phyloP scores from a whole-genome alignment of 1,140 invertebrate species.

The Proales similis region DNA sequence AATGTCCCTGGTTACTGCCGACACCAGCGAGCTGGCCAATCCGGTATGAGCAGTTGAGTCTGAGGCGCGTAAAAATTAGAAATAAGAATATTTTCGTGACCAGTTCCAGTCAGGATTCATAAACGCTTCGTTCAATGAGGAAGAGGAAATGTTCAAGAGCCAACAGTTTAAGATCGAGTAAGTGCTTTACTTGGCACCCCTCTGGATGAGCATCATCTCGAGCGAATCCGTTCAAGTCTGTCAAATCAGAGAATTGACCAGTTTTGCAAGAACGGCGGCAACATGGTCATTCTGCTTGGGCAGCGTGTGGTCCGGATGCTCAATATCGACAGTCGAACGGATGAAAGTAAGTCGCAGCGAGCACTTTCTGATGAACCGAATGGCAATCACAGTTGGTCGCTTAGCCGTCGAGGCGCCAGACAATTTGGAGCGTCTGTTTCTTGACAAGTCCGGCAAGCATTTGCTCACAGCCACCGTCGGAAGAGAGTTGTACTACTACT shows the following conservation, averaged over 20 bases:
- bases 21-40: slow-evolving; percentile 9
- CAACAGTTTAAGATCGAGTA: slow-evolving; percentile 33
- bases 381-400: slow-evolving; percentile 37
- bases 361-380: not conserved
- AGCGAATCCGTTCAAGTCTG: slow-evolving; percentile 3
- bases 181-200: no score
- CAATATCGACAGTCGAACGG: slow-evolving; percentile 8
- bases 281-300: slow-evolving; percentile 9
- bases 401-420: slow-evolving; percentile 52
- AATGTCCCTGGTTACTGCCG: no score
- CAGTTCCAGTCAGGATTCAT: slow-evolving; percentile 10
- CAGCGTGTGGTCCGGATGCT: slow-evolving; percentile 5
- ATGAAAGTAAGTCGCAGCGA: slow-evolving; percentile 3
- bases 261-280: slow-evolving; percentile 8
- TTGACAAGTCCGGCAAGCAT: slow-evolving; percentile 79
- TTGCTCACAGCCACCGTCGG: slow-evolving; percentile 67
- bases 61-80: not conserved
- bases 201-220: no score
- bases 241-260: slow-evolving; percentile 20
- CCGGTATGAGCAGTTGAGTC: not conserved
- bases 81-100: not conserved
- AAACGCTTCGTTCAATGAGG: slow-evolving; percentile 19
- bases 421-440: slow-evolving; percentile 64
- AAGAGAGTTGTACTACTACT: slow-evolving; percentile 70
- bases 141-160: slow-evolving; percentile 32